A percentile compares a stretch with the other conserved stretches of the same genome.
Conservation (phyloP, 2,113 vertebrate species). For the Ctenomys sociabilis region DNA sequence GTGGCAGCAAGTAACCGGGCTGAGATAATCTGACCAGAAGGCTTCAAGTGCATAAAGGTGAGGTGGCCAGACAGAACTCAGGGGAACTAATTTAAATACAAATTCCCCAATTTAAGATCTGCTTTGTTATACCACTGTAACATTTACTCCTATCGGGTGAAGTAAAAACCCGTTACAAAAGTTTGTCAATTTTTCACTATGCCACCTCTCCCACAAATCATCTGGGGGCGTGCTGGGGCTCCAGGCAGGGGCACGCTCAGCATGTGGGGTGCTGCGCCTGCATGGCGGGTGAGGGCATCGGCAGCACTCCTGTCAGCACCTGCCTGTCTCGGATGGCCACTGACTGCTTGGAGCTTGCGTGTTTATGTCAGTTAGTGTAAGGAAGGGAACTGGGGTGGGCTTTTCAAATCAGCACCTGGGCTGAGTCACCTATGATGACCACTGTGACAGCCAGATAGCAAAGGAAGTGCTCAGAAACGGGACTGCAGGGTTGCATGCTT, state of each 20-base stretch:
- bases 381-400: background rate
- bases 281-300: background rate
- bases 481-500: background rate
- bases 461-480: background rate
- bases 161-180: no score
- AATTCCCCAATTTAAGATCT: no score
- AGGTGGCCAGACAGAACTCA: no score
- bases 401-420: background rate
- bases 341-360: background rate
- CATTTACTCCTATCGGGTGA: no score
- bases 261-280: background rate
- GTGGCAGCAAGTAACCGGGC: no score
- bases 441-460: background rate
- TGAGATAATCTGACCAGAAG: no score
- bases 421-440: background rate
- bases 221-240: constrained; percentile 44
- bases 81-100: no score
- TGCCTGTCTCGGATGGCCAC: constrained; percentile 29
- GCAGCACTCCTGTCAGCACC: background rate
- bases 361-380: background rate
- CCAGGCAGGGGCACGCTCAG: constrained; percentile 24
- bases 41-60: no score
- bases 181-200: no score
- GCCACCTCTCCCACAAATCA: background rate
- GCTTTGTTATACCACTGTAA: no score